These are phyloP conservation scores for Heloderma charlesbogerti DNA, from an alignment of 2,113 vertebrate species.

Conservation along the genomic window DNA sequence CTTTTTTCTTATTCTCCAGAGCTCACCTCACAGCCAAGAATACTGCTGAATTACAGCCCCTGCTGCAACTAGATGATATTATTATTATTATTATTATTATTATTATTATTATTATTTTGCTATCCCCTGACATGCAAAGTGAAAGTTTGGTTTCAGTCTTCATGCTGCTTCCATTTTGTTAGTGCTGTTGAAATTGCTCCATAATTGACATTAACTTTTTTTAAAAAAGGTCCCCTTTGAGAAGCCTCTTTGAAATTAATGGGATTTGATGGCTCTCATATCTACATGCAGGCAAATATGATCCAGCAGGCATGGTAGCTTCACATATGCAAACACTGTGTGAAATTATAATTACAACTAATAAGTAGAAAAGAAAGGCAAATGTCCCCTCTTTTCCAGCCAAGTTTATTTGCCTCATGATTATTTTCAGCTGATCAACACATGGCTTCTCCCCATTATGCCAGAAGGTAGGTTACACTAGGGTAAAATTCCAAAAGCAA, in stretches of 20 bases:
- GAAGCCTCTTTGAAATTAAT: conserved; percentile 65
- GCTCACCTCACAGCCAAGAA: not conserved
- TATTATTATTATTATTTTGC: no score
- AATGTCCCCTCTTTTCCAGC: conserved; percentile 52
- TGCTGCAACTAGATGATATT: not conserved
- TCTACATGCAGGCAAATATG: conserved; percentile 55
- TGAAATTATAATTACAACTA: conserved; percentile 68
- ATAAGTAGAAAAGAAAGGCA: conserved; percentile 57
- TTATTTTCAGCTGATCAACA: conserved; percentile 38
- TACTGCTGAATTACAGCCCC: not conserved
- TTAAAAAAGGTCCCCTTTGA: conserved; percentile 47
- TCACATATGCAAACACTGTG: conserved; percentile 57
- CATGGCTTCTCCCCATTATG: conserved; percentile 25
- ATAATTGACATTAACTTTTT: conserved; percentile 49
- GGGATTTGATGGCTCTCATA: conserved; percentile 52
- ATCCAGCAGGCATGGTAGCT: conserved; percentile 58
- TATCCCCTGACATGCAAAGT: conserved; percentile 6
- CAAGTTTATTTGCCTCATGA: conserved; percentile 7
- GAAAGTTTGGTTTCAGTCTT: conserved; percentile 30
- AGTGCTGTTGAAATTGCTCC: conserved; percentile 54
- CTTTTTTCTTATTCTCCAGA: not conserved
- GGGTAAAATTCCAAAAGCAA: not conserved
- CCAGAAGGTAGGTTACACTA: conserved; percentile 17
- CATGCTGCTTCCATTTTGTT: conserved; percentile 42
- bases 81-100: no score